Percentiles rank a stretch among this genome's conserved stretches.
Evolutionary conservation across 2,888 invertebrate species (phyloP).

Genomic region (Hyposoter dolosus): DNA sequence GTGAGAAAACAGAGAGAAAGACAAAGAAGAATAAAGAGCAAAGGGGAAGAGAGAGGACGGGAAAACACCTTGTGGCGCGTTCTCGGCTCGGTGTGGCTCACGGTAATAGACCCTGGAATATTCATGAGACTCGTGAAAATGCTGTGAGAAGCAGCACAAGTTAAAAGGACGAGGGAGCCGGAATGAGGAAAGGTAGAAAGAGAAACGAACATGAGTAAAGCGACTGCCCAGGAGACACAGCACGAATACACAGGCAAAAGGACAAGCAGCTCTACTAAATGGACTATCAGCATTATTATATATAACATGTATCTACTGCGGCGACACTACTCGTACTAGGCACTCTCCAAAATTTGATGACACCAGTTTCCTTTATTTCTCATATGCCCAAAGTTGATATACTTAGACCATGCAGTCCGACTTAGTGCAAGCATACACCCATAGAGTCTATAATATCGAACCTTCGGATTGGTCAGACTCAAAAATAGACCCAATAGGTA

Average conservation of each 20-base stretch:
- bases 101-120: constrained; percentile 78
- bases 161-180: constrained; percentile 16
- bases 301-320: constrained; percentile 1
- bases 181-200: constrained; percentile 1
- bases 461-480: too few species aligned
- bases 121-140: constrained; percentile 74
- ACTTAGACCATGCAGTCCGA: neutral
- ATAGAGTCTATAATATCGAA: too few species aligned
- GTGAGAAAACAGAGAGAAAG: neutral
- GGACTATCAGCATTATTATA: constrained; percentile 10
- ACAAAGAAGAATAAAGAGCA: constrained; percentile 16
- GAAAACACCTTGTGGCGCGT: constrained; percentile 49
- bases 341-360: constrained; percentile 25
- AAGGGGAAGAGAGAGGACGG: constrained; percentile 27
- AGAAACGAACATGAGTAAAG: constrained; percentile 11
- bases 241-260: constrained; percentile 44
- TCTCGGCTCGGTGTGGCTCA: constrained; percentile 49
- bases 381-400: neutral
- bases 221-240: constrained; percentile 42
- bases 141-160: constrained; percentile 52
- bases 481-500: neutral
- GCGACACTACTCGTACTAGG: neutral
- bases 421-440: too few species aligned
- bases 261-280: constrained; percentile 45
- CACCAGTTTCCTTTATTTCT: neutral